Evolutionary conservation across 2,113 vertebrate genomes (phyloP).

Genomic region (Copsychus sechellarum): DNA sequence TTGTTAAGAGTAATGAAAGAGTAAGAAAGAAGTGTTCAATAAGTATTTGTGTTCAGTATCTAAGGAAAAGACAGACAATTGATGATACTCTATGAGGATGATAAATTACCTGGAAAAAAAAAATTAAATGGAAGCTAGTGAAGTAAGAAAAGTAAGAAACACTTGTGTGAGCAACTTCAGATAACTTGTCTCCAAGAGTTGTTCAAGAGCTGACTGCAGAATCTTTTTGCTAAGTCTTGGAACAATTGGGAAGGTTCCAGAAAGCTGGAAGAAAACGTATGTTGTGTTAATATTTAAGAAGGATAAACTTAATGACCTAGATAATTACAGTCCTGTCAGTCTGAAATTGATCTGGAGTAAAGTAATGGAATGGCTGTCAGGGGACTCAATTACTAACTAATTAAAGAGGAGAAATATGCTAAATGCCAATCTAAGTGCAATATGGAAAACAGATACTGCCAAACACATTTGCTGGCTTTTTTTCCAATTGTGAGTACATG

Average conservation of each 20-base stretch:
- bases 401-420: constrained; percentile 62
- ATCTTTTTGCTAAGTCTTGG: neutral
- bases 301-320: constrained; percentile 66
- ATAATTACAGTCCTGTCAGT: constrained; percentile 64
- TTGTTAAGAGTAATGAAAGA: constrained; percentile 6
- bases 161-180: neutral
- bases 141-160: neutral
- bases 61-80: constrained; percentile 17
- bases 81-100: neutral
- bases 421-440: constrained; percentile 47
- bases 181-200: neutral
- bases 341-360: constrained; percentile 58
- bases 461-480: constrained; percentile 12
- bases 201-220: neutral
- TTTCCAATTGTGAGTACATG: constrained; percentile 1
- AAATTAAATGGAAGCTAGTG: neutral
- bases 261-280: constrained; percentile 39
- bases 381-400: constrained; percentile 63
- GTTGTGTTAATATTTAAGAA: constrained; percentile 64
- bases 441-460: constrained; percentile 16
- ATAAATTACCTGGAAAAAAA: neutral
- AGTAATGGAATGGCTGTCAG: constrained; percentile 59
- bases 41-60: neutral
- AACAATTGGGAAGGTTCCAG: constrained; percentile 53
- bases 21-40: neutral